Evolutionary conservation across 2,113 vertebrate species (phyloP), one percentile per base, ranked within the genome.

Genomic region (Rhizomys pruinosus): DNA sequence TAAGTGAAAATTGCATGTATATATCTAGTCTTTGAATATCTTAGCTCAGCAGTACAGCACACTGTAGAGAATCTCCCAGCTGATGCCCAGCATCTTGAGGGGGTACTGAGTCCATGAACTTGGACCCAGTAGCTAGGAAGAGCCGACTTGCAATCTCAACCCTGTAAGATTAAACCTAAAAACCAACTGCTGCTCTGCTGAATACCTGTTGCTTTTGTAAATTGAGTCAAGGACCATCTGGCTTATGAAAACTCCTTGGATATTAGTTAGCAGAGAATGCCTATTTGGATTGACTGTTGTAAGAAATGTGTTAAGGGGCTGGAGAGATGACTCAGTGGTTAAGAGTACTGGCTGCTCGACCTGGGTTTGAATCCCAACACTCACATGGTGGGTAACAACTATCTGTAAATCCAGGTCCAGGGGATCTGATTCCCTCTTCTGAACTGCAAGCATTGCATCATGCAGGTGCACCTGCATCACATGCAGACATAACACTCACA

Each of bases 241-340:
- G 32, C 32, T 17, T 87, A 93, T 77, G 73, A 82, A 88, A 90
- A n/a, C 87, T 59, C 0, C 86, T 79, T 90, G 69, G 19, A 12
- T 96, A 27, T 27, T 68, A 64, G 37, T 27, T 64, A 7, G 39
- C 73, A 7, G 44, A 76, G 71, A 55, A 66, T 63, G 69, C 44
- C 44, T 8, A 17, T 89, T 20, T 95, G 52, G 37, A 85, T 19
- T 93, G 81, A 87, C n/a, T 61, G 19, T 79, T 61, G 13, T 73
- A 47, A 79, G 68, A 81, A 66, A 44, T 44, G 2, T 44, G 3
- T 73, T 71, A n/a, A 3, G 57, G 37, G 64, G 11, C 47, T 52
- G 47, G 47, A 52, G 47, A 52, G 11, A 52, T 52, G 47, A 52
- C 47, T 52, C 47, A 52, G 47, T 52, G 47, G 47, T 52, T 52